Evolutionary conservation across 2,888 invertebrate species (phyloP).

Genomic region (Tenthredo livida): DNA sequence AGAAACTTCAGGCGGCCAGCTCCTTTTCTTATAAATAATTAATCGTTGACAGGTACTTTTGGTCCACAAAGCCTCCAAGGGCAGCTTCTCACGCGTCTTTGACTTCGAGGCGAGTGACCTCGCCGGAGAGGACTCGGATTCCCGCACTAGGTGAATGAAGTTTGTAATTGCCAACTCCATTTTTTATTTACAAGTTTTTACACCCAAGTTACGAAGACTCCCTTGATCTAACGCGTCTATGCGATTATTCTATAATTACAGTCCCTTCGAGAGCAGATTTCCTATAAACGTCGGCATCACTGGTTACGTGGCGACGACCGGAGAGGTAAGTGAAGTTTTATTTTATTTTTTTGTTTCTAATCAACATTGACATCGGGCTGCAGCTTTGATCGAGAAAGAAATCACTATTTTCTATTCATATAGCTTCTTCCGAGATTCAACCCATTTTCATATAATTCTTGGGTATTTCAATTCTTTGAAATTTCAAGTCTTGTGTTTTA

Average conservation of each 20-base stretch:
- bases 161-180: slow-evolving; percentile 60
- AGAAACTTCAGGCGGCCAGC: background rate
- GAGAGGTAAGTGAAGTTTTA: slow-evolving; percentile 85
- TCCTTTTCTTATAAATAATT: slow-evolving; percentile 13
- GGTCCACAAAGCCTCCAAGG: slow-evolving; percentile 94
- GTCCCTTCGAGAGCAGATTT: slow-evolving; percentile 94
- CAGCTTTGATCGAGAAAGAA: background rate
- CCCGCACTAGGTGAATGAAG: slow-evolving; percentile 84
- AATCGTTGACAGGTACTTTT: slow-evolving; percentile 85
- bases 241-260: slow-evolving; percentile 75
- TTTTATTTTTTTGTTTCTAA: slow-evolving; percentile 2
- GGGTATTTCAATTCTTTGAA: background rate
- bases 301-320: slow-evolving; percentile 96
- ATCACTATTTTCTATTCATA: too few relatives aligned
- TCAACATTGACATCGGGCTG: background rate
- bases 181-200: slow-evolving; percentile 49
- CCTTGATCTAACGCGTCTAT: slow-evolving; percentile 10
- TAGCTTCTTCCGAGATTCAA: background rate
- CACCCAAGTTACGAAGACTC: background rate
- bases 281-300: slow-evolving; percentile 97
- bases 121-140: slow-evolving; percentile 89
- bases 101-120: slow-evolving; percentile 95
- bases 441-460: background rate
- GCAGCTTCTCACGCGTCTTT: slow-evolving; percentile 96
- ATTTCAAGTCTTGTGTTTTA: slow-evolving; percentile 11